phyloP scores from a whole-genome alignment of 2,797 vertebrate species.

The Harpagifer antarcticus region DNA sequence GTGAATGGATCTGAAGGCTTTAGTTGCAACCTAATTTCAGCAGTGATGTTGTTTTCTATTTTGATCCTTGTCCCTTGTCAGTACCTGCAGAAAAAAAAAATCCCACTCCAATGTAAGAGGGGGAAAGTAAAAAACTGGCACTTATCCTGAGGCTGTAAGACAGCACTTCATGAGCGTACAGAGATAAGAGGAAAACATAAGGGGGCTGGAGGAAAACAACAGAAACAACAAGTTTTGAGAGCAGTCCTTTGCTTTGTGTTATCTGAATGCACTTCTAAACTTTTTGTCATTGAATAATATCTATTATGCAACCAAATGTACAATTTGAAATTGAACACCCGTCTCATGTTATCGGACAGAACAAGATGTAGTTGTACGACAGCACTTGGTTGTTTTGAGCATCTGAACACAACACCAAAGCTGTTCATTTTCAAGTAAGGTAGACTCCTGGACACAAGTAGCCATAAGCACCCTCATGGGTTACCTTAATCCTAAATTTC shows the following conservation, averaged over 20 bases:
- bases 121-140: background rate
- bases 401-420: background rate
- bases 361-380: too few relatives aligned
- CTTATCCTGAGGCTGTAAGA: conserved; percentile 20
- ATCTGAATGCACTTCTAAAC: conserved; percentile 1
- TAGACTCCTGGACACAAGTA: background rate
- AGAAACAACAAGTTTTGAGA: conserved; percentile 3
- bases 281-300: background rate
- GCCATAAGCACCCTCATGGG: conserved; percentile 16
- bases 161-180: conserved; percentile 1
- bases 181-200: conserved; percentile 27
- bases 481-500: background rate
- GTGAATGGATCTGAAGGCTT: background rate
- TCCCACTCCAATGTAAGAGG: conserved; percentile 1
- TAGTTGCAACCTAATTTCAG: conserved; percentile 16
- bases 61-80: conserved; percentile 10
- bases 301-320: background rate
- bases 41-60: background rate
- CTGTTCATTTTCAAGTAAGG: background rate
- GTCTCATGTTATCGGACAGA: background rate
- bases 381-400: background rate
- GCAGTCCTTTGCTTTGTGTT: background rate
- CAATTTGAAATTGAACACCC: background rate
- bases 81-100: background rate
- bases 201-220: background rate